Percentiles rank a stretch among this genome's conserved stretches.
phyloP scores from a whole-genome alignment of 2,797 vertebrate species.

The Acanthiza pusilla region DNA sequence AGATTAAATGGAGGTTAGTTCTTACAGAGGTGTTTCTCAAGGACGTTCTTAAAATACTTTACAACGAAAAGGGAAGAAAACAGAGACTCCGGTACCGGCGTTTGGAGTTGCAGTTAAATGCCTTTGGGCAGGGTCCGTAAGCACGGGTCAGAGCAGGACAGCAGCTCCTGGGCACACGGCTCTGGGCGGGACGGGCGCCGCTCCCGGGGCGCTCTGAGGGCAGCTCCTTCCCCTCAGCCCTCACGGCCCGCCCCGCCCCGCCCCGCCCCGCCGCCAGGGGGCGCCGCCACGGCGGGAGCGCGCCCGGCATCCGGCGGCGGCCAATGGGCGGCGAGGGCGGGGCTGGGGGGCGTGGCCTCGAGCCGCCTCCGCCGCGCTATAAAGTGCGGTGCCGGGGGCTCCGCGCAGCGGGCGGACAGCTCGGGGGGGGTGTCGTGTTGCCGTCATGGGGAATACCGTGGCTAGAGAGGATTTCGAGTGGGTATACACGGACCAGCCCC shows the following conservation, averaged over 20 bases:
- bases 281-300: background rate
- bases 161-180: background rate
- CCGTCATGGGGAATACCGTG: conserved; percentile 84
- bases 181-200: background rate
- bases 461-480: conserved; percentile 91
- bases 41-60: background rate
- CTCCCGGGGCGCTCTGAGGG: background rate
- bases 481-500: conserved; percentile 94
- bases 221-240: background rate
- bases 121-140: background rate
- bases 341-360: background rate
- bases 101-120: background rate
- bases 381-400: background rate
- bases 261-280: background rate
- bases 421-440: rapidly evolving
- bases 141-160: background rate
- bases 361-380: background rate
- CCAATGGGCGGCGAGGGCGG: background rate
- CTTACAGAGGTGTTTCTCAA: background rate
- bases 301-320: too few species aligned
- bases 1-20: background rate
- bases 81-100: rapidly evolving
- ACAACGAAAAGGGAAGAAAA: background rate
- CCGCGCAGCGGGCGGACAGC: rapidly evolving
- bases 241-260: background rate